phyloP scores from a whole-genome alignment of 2,888 invertebrate genomes.

The Encarsia formosa region DNA sequence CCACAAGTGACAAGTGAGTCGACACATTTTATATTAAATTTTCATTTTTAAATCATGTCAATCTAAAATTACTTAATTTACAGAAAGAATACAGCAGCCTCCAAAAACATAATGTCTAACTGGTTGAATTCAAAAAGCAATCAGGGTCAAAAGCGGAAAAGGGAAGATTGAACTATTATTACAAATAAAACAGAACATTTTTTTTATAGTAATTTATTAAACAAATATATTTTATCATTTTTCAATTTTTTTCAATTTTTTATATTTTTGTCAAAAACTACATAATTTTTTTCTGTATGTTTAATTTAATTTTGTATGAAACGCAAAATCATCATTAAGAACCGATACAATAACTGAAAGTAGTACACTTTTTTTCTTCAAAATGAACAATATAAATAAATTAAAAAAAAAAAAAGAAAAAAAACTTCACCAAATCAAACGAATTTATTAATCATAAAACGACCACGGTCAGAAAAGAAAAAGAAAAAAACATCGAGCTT shows the following conservation, averaged over 20 bases:
- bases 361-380: too few relatives aligned
- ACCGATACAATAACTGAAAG: too few relatives aligned
- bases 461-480: too few relatives aligned
- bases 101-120: conserved; percentile 19
- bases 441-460: too few relatives aligned
- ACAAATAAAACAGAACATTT: too few relatives aligned
- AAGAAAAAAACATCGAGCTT: too few relatives aligned
- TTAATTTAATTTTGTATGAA: too few relatives aligned
- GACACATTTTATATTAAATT: not conserved
- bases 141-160: conserved; percentile 15
- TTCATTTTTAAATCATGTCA: not conserved
- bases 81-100: conserved; percentile 12
- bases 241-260: conserved; percentile 2
- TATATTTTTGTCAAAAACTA: not conserved
- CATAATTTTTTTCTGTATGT: conserved; percentile 1
- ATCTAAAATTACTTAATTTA: not conserved
- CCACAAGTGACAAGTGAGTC: conserved; percentile 10
- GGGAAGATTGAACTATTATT: conserved; percentile 12
- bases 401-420: too few relatives aligned
- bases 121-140: conserved; percentile 11
- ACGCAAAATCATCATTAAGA: too few relatives aligned
- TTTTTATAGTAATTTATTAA: conserved; percentile 7
- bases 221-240: conserved; percentile 7
- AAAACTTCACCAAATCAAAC: too few relatives aligned
- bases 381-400: too few relatives aligned